Conservation (phyloP, 2,797 vertebrate species). For the Saxicola maurus region DNA sequence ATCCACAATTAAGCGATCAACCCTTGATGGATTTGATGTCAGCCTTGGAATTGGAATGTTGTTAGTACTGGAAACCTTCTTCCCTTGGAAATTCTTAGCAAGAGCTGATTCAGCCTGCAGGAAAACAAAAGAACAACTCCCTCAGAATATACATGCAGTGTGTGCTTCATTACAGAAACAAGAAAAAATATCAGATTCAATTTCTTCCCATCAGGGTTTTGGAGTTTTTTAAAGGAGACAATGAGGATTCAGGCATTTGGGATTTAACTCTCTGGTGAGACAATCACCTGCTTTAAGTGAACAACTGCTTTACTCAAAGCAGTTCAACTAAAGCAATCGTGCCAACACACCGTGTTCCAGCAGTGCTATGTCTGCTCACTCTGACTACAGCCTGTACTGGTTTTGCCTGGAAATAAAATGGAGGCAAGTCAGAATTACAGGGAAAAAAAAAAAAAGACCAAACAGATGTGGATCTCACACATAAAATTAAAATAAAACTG, state of each 20-base stretch:
- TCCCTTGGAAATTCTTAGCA: conserved; percentile 79
- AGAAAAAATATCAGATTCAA: neutral
- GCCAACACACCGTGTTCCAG: neutral
- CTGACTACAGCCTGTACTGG: conserved; percentile 2
- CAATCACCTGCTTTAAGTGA: neutral
- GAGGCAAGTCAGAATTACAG: neutral
- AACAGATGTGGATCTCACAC: neutral
- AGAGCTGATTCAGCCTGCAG: conserved; percentile 84
- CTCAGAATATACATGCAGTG: neutral
- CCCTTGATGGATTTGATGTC: conserved; percentile 81
- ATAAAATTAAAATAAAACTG: neutral
- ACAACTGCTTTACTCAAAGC: neutral
- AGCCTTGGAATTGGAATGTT: conserved; percentile 76
- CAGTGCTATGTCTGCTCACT: neutral
- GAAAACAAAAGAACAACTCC: conserved; percentile 41
- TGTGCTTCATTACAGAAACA: neutral
- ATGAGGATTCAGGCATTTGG: neutral
- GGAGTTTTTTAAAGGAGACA: neutral
- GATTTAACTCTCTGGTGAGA: neutral
- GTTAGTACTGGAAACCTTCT: conserved; percentile 74
- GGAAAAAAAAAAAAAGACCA: neutral
- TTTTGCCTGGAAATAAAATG: neutral
- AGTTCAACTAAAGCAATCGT: neutral
- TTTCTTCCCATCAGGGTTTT: neutral
- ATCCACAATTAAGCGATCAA: conserved; percentile 88